Conservation (phyloP, 2,888 invertebrate species). For the Pimpla rufipes region DNA sequence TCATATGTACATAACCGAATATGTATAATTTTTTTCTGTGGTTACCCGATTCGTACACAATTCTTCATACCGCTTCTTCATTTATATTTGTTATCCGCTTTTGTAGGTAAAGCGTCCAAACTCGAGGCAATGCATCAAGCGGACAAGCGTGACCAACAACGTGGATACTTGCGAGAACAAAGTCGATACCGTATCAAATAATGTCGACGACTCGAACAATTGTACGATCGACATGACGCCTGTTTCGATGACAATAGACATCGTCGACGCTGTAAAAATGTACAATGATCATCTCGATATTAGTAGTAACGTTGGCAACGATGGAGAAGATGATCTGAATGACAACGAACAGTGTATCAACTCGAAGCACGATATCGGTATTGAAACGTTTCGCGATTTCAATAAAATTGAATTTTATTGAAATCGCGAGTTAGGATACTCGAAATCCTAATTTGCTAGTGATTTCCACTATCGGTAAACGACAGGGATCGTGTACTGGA, state of each 20-base stretch:
- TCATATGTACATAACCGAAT: neutral
- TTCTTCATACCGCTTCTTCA: too few species aligned
- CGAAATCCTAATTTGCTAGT: too few species aligned
- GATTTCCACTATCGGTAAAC: too few species aligned
- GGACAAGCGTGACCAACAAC: constrained; percentile 5
- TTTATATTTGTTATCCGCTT: constrained; percentile 1
- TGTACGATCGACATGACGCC: constrained; percentile 4
- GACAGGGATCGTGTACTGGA: too few species aligned
- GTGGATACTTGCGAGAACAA: constrained; percentile 5
- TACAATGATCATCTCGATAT: constrained; percentile 1
- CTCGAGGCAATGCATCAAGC: constrained; percentile 5
- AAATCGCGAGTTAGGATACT: too few species aligned
- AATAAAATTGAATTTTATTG: too few species aligned
- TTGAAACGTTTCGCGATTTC: too few species aligned
- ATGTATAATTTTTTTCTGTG: constrained; percentile 7
- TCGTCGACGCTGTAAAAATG: constrained; percentile 12
- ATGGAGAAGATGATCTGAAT: constrained; percentile 8
- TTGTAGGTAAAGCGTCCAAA: constrained; percentile 12
- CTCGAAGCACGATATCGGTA: constrained; percentile 5
- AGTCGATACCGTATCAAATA: constrained; percentile 12
- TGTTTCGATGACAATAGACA: constrained; percentile 6
- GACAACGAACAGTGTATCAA: constrained; percentile 8
- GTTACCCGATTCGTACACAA: constrained; percentile 12
- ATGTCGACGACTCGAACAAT: constrained; percentile 4
- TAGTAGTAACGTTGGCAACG: constrained; percentile 12